A percentile compares a stretch with the other conserved stretches of the same genome.
Evolutionary conservation across 2,113 vertebrate genomes (phyloP).

Genomic region (Cebidichthys violaceus): DNA sequence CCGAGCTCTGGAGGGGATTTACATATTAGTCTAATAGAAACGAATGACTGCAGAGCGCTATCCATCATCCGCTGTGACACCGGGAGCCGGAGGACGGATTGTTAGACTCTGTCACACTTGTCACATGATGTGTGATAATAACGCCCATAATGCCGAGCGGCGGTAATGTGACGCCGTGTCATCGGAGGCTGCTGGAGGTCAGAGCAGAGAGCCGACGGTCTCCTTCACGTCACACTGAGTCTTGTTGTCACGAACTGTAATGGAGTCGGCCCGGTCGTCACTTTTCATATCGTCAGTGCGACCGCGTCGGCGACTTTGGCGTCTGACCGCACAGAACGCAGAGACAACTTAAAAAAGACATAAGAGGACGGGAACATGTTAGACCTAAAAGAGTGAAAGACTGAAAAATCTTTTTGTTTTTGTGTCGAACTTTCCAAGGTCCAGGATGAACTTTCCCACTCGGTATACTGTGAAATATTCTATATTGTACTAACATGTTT

Average conservation of each 20-base stretch:
- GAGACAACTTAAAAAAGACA: no score
- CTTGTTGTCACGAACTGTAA: slow-evolving; percentile 1
- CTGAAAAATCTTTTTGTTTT: no score
- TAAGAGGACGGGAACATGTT: no score
- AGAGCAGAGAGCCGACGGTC: slow-evolving; percentile 10
- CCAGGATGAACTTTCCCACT: no score
- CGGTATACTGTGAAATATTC: no score
- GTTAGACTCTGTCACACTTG: slow-evolving; percentile 1
- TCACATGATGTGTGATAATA: slow-evolving; percentile 55
- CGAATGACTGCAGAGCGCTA: slow-evolving; percentile 90
- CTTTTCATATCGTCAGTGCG: slow-evolving; percentile 21
- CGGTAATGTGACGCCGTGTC: slow-evolving; percentile 23
- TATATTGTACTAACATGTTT: no score
- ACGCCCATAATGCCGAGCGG: slow-evolving; percentile 28
- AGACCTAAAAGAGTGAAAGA: no score
- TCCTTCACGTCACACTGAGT: slow-evolving; percentile 41
- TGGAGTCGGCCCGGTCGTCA: slow-evolving; percentile 16
- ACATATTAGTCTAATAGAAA: slow-evolving; percentile 92
- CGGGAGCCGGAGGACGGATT: slow-evolving; percentile 22
- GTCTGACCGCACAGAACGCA: slow-evolving; percentile 26
- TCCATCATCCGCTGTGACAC: slow-evolving; percentile 86
- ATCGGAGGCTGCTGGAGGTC: slow-evolving; percentile 37
- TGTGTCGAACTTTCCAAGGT: no score
- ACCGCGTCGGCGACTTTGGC: background rate
- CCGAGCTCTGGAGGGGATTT: slow-evolving; percentile 72